A percentile compares a stretch with the other conserved stretches of the same genome.
Conservation (phyloP, 2,888 invertebrate genomes). For the Allolobophora icterica region DNA sequence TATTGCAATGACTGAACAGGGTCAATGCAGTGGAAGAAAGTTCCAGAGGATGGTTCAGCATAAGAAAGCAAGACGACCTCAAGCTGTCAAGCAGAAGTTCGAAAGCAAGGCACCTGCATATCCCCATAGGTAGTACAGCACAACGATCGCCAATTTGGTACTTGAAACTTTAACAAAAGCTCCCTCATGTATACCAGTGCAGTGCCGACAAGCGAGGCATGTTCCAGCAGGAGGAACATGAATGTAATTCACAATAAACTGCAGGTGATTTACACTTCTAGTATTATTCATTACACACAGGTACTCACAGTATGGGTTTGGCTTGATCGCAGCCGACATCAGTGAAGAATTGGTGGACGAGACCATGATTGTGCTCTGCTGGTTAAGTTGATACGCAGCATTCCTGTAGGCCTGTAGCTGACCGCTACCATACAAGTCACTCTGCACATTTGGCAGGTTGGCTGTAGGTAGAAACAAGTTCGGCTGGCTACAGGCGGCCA, state of each 20-base stretch:
- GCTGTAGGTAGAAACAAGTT: slow-evolving; percentile 32
- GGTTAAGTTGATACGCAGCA: slow-evolving; percentile 41
- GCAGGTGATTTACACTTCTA: neutral
- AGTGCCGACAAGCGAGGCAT: no score
- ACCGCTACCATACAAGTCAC: slow-evolving; percentile 28
- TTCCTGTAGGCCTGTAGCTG: slow-evolving; percentile 43
- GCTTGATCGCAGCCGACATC: slow-evolving; percentile 85
- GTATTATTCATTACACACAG: neutral
- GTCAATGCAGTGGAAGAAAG: no score
- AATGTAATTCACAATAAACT: neutral
- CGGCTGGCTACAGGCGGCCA: slow-evolving; percentile 59
- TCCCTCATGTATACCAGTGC: no score
- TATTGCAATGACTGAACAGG: no score
- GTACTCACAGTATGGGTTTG: slow-evolving; percentile 47
- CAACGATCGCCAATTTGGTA: no score
- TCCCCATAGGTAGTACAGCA: no score
- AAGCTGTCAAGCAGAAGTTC: no score
- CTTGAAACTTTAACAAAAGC: no score
- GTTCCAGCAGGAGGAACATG: no score
- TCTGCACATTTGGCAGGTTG: slow-evolving; percentile 33
- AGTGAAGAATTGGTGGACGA: slow-evolving; percentile 86
- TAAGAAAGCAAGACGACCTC: no score
- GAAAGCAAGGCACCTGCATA: no score
- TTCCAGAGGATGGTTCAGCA: no score
- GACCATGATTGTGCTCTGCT: slow-evolving; percentile 76